These are phyloP conservation scores for Melopsittacus undulatus DNA, from an alignment of 2,797 vertebrate species.

Conservation along the genomic window DNA sequence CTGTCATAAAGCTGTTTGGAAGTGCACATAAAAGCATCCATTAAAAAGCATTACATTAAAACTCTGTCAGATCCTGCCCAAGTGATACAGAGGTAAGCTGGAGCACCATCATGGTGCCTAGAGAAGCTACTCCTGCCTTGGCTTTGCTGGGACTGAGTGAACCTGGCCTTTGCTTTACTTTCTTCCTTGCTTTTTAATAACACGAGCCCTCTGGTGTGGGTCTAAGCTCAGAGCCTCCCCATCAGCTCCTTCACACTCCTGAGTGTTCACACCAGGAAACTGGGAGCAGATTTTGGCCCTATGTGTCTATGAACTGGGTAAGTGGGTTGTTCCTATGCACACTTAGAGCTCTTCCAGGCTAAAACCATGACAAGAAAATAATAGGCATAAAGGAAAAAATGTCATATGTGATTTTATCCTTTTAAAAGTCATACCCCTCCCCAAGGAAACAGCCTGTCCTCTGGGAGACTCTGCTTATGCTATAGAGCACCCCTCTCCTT, in stretches of 20 bases:
- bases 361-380: not conserved
- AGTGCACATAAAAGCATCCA: conserved; percentile 3
- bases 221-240: not conserved
- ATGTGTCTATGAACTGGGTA: not conserved
- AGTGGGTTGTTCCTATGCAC: not conserved
- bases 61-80: not conserved
- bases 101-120: not conserved
- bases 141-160: not conserved
- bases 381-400: not conserved
- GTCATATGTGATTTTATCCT: not conserved
- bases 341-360: not conserved
- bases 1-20: not conserved
- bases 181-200: not conserved
- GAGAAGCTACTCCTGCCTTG: not conserved
- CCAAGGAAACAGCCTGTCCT: not conserved
- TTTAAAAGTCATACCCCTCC: rapidly evolving
- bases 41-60: not conserved
- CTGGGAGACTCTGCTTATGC: rapidly evolving
- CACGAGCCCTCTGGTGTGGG: rapidly evolving
- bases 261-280: not conserved
- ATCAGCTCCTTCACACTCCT: not conserved
- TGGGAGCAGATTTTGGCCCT: not conserved
- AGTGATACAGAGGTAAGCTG: not conserved
- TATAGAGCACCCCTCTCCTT: not conserved
- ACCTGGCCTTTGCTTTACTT: not conserved